A percentile compares a stretch with the other conserved stretches of the same genome.
Evolutionary conservation across 2,113 vertebrate genomes (phyloP).

Genomic region (Excalfactoria chinensis): DNA sequence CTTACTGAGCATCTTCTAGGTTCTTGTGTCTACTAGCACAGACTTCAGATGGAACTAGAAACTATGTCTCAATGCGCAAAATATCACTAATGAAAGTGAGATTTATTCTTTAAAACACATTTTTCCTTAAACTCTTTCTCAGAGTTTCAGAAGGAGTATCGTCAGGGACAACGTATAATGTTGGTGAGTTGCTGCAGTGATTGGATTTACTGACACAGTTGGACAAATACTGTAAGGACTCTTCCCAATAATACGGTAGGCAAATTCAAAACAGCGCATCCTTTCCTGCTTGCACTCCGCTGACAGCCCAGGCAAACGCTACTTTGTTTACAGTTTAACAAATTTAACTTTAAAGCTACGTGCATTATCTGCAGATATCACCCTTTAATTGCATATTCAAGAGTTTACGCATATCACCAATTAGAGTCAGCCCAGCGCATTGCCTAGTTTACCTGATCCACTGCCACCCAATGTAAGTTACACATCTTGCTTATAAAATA

Average conservation of each 20-base stretch:
- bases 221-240: background rate
- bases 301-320: background rate
- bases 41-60: background rate
- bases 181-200: background rate
- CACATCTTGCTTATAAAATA: background rate
- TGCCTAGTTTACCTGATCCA: background rate
- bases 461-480: background rate
- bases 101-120: background rate
- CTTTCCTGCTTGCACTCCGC: background rate
- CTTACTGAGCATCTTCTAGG: background rate
- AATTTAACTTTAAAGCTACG: background rate
- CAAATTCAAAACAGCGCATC: background rate
- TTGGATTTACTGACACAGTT: background rate
- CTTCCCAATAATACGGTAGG: background rate
- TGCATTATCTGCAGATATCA: background rate
- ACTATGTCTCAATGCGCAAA: background rate
- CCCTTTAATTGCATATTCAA: rapidly evolving
- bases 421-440: background rate
- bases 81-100: background rate
- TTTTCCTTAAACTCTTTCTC: background rate
- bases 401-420: background rate
- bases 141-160: background rate
- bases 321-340: background rate
- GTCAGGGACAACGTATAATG: background rate
- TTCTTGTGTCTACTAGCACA: background rate